Evolutionary conservation across 2,113 vertebrate genomes (phyloP).

Genomic region (Rafetus swinhoei): DNA sequence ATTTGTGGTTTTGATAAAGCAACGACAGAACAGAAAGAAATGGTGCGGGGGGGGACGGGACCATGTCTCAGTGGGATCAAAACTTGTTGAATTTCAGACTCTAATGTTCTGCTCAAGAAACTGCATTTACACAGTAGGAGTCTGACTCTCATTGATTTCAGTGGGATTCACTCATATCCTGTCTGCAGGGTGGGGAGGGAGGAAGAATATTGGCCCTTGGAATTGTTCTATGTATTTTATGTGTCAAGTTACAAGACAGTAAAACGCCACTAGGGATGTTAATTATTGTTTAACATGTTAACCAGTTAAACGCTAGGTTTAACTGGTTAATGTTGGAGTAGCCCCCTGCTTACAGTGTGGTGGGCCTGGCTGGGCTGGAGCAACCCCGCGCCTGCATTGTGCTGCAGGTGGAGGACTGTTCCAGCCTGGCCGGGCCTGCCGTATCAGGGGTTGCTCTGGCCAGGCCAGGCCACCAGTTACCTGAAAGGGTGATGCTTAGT

Average conservation of each 20-base stretch:
- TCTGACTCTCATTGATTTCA: too few relatives aligned
- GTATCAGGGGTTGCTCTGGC: too few relatives aligned
- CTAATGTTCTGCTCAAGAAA: conserved; percentile 11
- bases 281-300: too few relatives aligned
- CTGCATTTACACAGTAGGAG: background rate
- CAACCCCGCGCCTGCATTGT: too few relatives aligned
- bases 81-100: background rate
- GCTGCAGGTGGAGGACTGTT: too few relatives aligned
- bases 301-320: too few relatives aligned
- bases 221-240: conserved; percentile 14
- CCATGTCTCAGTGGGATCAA: background rate
- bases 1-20: conserved; percentile 10
- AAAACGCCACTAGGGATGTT: background rate
- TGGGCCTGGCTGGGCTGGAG: too few relatives aligned
- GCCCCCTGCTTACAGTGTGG: too few relatives aligned
- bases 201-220: conserved; percentile 1
- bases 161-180: background rate
- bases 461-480: too few relatives aligned
- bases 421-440: too few relatives aligned
- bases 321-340: too few relatives aligned
- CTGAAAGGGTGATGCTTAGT: too few relatives aligned
- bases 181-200: background rate
- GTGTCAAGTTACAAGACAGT: background rate
- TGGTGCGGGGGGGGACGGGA: background rate
- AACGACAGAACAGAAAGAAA: background rate